Evolutionary conservation across 2,797 vertebrate species (phyloP), one percentile per base, ranked within the genome.

Genomic region (Fringilla coelebs): DNA sequence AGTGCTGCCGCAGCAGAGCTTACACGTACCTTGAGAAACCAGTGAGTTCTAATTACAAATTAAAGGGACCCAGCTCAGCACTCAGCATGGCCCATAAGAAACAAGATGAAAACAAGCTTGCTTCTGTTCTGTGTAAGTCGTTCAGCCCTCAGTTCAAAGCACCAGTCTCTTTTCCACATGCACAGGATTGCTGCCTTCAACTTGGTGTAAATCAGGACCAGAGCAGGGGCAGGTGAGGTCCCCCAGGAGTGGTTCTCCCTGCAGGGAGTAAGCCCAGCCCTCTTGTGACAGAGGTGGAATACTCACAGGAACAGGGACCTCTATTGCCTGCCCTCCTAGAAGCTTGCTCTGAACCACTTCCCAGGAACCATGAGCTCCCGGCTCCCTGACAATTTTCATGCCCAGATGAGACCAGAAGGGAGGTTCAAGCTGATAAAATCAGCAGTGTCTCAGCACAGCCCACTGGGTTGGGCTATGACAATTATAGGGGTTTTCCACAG

Each of bases 1-100:
- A 10, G 1, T 82, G 31, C 46, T 48, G 58, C 87, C 12, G 19
- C 29, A 54, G 49, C 49, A 63, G 25, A 61, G 31, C 0, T 63
- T 46, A 36, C 49, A 21, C 0, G 0, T 31, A 45, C 25, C 25
- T 65, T 1, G 3, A 2, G 2, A 85, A 86, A 77, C 8, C 63
- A 29, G 4, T 7, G 54, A 62, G 24, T n/a, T 65, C 29, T n/a
- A 65, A 40, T 61, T 32, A 48, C 54, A 84, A 65, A 85, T 71
- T 34, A 25, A 89, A 31, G 68, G 43, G 32, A 77, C 9, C 6
- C 46, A 78, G 28, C 29, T 70, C 40, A 40, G 66, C 40, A n/a
- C 10, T 10, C n/a, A 25, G 8, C 3, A 3, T 28, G 32, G 26
- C 48, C 1, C 41, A 0, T 46, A 48, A 85, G 31, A 58, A 79